Percentiles rank a stretch among this genome's conserved stretches.
These are phyloP conservation scores for Campylorhamphus procurvoides DNA, from an alignment of 2,113 vertebrate genomes.

Conservation along the genomic window DNA sequence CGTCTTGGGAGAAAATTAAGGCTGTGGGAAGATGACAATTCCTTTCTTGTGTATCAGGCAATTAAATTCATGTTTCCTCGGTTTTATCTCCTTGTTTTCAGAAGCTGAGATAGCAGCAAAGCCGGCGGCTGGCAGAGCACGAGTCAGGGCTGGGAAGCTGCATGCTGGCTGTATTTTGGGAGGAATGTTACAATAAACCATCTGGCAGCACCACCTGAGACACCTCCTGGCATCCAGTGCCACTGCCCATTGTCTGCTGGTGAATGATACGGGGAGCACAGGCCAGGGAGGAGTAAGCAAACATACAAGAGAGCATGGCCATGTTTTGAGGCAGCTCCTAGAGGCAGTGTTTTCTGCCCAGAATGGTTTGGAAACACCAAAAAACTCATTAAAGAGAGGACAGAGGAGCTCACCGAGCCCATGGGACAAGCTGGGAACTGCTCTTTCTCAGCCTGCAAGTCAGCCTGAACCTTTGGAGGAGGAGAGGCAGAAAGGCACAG, in stretches of 20 bases:
- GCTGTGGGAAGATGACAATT: background rate
- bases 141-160: background rate
- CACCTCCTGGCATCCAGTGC: background rate
- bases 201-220: background rate
- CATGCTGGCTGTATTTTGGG: background rate
- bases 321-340: background rate
- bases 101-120: background rate
- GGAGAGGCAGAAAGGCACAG: background rate
- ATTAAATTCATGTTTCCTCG: background rate
- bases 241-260: background rate
- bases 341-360: accelerated
- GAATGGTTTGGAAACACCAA: background rate
- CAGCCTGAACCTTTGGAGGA: accelerated
- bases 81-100: background rate
- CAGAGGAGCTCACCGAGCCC: accelerated
- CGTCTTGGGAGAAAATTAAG: background rate
- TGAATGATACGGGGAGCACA: accelerated
- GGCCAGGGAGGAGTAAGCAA: background rate
- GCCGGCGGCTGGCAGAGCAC: background rate
- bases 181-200: background rate
- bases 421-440: too few species aligned
- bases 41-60: accelerated
- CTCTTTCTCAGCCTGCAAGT: background rate
- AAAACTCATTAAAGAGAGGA: background rate
- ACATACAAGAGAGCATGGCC: accelerated